Percentiles rank a stretch among this genome's conserved stretches.
phyloP scores from a whole-genome alignment of 2,113 vertebrate species.

The Fukomys damarensis region DNA sequence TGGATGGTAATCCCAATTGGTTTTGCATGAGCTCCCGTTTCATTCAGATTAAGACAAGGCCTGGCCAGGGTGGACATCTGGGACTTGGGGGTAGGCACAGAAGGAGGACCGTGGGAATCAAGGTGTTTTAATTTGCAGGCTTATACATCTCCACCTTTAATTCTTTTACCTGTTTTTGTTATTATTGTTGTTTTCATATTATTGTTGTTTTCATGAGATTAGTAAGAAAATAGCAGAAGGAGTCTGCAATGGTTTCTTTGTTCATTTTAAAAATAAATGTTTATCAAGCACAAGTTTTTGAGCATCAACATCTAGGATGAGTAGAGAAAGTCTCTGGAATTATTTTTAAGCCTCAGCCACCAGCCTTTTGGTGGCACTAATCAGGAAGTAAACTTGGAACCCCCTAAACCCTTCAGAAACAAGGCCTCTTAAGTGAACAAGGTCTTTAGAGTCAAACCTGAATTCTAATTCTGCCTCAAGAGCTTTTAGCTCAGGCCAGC shows the following conservation, averaged over 20 bases:
- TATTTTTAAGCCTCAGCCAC: background rate
- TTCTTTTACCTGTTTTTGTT: background rate
- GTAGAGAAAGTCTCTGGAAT: background rate
- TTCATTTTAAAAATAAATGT: slow-evolving; percentile 45
- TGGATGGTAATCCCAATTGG: slow-evolving; percentile 51
- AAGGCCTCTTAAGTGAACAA: background rate
- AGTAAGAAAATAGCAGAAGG: slow-evolving; percentile 24
- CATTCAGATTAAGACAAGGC: slow-evolving; percentile 55
- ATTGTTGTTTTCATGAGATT: no score
- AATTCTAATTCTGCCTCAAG: background rate
- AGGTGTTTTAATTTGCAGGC: slow-evolving; percentile 40
- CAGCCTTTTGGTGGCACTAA: background rate
- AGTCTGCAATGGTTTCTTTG: background rate
- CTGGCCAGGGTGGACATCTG: background rate
- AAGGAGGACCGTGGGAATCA: background rate
- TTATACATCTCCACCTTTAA: background rate
- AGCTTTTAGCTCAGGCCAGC: background rate
- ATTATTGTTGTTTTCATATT: slow-evolving; percentile 35
- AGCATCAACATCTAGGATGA: background rate
- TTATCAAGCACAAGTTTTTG: slow-evolving; percentile 4
- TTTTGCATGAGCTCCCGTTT: slow-evolving; percentile 56
- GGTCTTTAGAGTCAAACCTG: background rate
- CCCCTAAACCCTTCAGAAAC: background rate
- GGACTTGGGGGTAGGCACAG: background rate
- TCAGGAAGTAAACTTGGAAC: background rate